Evolutionary conservation across 1,140 invertebrate species (phyloP), one percentile per base, ranked within the genome.

Genomic region (Ruditapes philippinarum): DNA sequence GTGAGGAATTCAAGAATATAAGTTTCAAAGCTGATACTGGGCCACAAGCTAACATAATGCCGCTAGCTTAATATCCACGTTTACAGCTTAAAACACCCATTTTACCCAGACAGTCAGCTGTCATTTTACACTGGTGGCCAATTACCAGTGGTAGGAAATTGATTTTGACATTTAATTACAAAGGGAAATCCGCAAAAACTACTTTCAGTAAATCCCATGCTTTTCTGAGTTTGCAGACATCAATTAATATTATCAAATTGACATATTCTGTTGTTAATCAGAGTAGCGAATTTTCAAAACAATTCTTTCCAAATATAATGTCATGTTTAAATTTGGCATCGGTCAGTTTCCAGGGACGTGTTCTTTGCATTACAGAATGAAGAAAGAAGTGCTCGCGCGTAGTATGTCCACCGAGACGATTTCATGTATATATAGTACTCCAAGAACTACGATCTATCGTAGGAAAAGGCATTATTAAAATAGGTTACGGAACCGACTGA

Each of bases 321-420:
- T 28, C 28, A 4, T 79, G 17, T 90, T 91, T 49, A 74, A 65
- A 62, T n/a, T n/a, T n/a, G 86, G 86, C 3, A 51, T 90, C 7
- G 91, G 90, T 25, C 19, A 22, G 25, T 45, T 92, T 14, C 68
- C 79, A 79, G 89, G 87, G 17, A 62, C 51, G 31, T 57, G 49
- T 54, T 38, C 85, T 19, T 86, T 92, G 9, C 62, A 89, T 28
- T 19, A 88, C 33, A 60, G 89, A 14, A 12, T 40, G 28, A 45
- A 85, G 19, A 83, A 78, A 19, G 38, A n/a, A n/a, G n/a, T n/a
- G n/a, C n/a, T n/a, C 22, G 73, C 90, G 86, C 40, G 88, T 87
- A 1, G n/a, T 89, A 19, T 74, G 89, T 36, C 74, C 89, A n/a
- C 74, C 85, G 0, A 28, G 91, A 31, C 25, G 49, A 49, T 82